Evolutionary conservation across 92 coral and sea anemone species (phyloP), one percentile per base, ranked within the genome.

Genomic region (Epizoanthus ramosus): DNA sequence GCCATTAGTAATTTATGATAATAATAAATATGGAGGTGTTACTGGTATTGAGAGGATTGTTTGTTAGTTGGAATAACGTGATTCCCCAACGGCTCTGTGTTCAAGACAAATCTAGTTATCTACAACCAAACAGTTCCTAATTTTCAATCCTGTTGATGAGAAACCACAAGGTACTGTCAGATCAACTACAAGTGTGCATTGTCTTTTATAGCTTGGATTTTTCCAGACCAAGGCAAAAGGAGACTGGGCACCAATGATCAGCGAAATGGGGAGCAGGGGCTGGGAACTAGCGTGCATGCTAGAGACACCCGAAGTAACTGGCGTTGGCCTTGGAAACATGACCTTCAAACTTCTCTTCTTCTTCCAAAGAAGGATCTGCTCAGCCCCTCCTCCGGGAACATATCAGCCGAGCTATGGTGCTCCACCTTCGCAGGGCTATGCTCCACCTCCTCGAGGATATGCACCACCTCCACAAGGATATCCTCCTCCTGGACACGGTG

Each of bases 231-330:
- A 96, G 80, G 98, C 99, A 22, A 91, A 93, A 85, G 98, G 98
- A 84, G 98, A 96, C 89, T 96, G 99, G 99, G 91, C 95, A 63
- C 98, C 98, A 82, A 94, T 96, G 98, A 92, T 96, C 60, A 80
- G 79, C 73, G 99, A 96, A 85, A 95, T 95, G 98, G 98, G 98
- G 21, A 81, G 81, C 72, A 92, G 98, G 59, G 98, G 98, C 68
- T 95, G 98, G 98, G 98, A 95, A 67, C 87, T 95, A 74, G 99
- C 99, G 0, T 92, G 98, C 88, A 96, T 96, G 99, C 71, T 96
- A 22, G 99, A 96, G 85, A 94, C 99, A 43, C 99, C 98, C 57
- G 99, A 96, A 81, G 89, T 96, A 28, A 86, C 90, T 0, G 92
- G 76, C 58, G 81, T 96, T n/a, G 98, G 99, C 28, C 98, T 96